Base-by-base conservation (phyloP, 2,888 invertebrate species). In the Neoaliturus tenellus region DNA sequence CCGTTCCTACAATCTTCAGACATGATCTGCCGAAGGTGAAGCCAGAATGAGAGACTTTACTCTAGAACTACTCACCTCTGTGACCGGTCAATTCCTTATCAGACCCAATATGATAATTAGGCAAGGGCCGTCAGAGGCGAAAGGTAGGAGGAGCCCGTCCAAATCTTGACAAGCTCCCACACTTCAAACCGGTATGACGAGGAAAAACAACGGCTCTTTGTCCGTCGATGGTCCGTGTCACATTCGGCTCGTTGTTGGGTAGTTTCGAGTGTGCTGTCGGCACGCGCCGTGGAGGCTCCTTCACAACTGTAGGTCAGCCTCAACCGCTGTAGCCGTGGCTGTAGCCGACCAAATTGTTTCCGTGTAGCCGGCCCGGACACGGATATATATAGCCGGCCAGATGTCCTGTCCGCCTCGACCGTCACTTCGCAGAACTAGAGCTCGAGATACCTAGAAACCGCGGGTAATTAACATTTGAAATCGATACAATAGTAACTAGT, bases 401-500 rank as follows among this genome's bases (percentile, higher is more conserved):
- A 78, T 78, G 78, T 55, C 78, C 78, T n/a, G 58, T 51, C 17
- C 17, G 10, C 55, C 23, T 23, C 23, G 51, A 51, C 51, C 51
- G 51, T 4, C 55, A n/a, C 12, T 78, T 78, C 78, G n/a, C 31
- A 17, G 78, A 78, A 78, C 78, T 78, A 78, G 78, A 78, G 20
- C 78, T 78, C 78, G 55, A 31, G 55, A 51, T 78, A 78, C 78
- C 78, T 55, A 78, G 78, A 78, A 78, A 0, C 55, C 35, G n/a
- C 33, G 35, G 14, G 78, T 78, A 78, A 78, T 78, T 78, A 78
- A 78, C 78, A 78, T 78, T 78, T 78, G 28, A 78, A 78, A 78
- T 78, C 78, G 78, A 78, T 78, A 55, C 78, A 44, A 78, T 78
- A 78, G 78, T 78, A 78, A 55, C 78, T 78, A 78, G 78, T 78